Evolutionary conservation across 2,888 invertebrate genomes (phyloP), one percentile per base, ranked within the genome.

Genomic region (Phalera bucephala): DNA sequence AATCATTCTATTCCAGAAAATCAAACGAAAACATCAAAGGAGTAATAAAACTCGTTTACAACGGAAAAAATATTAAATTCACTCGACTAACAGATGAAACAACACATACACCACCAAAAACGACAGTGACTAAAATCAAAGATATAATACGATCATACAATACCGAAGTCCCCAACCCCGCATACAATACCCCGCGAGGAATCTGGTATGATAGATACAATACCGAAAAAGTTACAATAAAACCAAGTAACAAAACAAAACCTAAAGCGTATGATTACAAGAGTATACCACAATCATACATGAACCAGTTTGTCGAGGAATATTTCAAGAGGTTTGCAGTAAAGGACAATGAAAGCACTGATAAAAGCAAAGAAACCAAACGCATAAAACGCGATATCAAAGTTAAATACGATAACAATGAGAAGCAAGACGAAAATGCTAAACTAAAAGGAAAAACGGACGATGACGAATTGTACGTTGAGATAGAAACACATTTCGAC

Each of bases 401-500:
- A 60, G 67, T 81, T 15, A 63, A 63, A 25, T 72, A 74, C 21
- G 49, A 69, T 13, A 34, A 43, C 1, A 37, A 32, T 0, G 26
- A 55, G 12, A 41, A 64, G n/a, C 35, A 51, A 15, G 33, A 37
- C 23, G 52, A 43, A 17, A 51, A 45, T 7, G 19, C 35, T 20
- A 60, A 40, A 40, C 30, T 33, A 33, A 69, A 66, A 54, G 31
- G 7, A 61, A 66, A 62, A 9, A 2, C 40, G 4, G 66, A 72
- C 8, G 80, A 84, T 0, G 85, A 87, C 33, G 83, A 88, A 40
- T 40, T 88, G 1, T 85, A 69, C 21, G 79, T 89, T 1, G 87
- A 88, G 75, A 88, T 89, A 2, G 85, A 89, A 75, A 86, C 88
- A 3, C 86, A 87, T 54, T 81, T 84, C 29, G 77, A 85, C 35